phyloP scores from a whole-genome alignment of 1,140 invertebrate species.

The Trypoxylus dichotomus region DNA sequence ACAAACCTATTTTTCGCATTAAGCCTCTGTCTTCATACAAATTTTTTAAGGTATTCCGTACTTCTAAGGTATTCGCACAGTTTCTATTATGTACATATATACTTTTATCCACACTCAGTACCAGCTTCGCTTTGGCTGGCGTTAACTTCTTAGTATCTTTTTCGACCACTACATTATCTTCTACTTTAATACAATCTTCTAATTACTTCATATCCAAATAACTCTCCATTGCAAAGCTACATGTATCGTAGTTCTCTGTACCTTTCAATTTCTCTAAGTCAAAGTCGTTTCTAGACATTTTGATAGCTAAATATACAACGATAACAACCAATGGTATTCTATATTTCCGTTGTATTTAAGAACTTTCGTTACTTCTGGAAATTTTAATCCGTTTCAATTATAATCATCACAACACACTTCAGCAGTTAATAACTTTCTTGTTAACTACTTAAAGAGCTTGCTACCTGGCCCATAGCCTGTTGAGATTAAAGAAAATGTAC shows the following conservation, averaged over 20 bases:
- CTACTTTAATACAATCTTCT: too few species aligned
- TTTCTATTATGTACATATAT: conserved; percentile 48
- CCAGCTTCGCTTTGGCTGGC: conserved; percentile 47
- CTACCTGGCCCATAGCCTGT: too few species aligned
- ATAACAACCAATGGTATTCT: too few species aligned
- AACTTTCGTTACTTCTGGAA: too few species aligned
- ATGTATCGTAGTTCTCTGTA: conserved; percentile 43
- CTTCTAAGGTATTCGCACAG: conserved; percentile 38
- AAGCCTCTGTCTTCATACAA: conserved; percentile 44
- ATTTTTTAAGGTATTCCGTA: conserved; percentile 47
- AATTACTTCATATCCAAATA: conserved; percentile 40
- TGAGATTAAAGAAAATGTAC: too few species aligned
- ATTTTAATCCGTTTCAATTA: too few species aligned
- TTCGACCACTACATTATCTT: conserved; percentile 31
- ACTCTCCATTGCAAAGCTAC: conserved; percentile 43
- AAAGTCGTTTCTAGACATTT: too few species aligned
- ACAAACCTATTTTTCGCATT: conserved; percentile 41
- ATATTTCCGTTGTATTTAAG: too few species aligned
- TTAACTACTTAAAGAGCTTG: too few species aligned
- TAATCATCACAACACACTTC: too few species aligned
- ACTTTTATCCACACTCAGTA: conserved; percentile 46
- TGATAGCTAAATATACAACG: too few species aligned
- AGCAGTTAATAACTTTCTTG: too few species aligned
- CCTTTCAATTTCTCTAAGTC: conserved; percentile 42
- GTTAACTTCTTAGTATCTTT: conserved; percentile 33